Evolutionary conservation across 2,797 vertebrate genomes (phyloP), one percentile per base, ranked within the genome.

Genomic region (Arrhamphus sclerolepis): DNA sequence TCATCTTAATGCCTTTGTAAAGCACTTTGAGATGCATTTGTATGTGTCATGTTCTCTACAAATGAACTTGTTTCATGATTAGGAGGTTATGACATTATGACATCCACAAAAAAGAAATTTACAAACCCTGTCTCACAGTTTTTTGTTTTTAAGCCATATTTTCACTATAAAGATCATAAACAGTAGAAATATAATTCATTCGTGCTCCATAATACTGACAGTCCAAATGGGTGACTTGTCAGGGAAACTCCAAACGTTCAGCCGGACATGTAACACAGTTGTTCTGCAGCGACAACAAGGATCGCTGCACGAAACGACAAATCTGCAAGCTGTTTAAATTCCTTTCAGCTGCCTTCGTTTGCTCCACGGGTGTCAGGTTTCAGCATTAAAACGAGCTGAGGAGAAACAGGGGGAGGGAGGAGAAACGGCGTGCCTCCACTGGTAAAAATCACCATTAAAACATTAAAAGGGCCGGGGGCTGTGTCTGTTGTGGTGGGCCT

Each of bases 271-370:
- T 43, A 9, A 5, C 61, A 38, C 68, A 43, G 62, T 57, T 38
- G 73, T 57, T 49, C 46, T n/a, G 2, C 6, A 43, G 42, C 21
- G 20, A 58, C 44, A 54, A 22, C 14, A 3, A n/a, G 44, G 22
- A 7, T 39, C 4, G 0, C 46, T 9, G 42, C 0, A 44, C 29
- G 59, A 79, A 71, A 13, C 19, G n/a, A 63, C 66, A 34, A 73
- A 82, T 80, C 79, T 86, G 79, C 74, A 78, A 65, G 66, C 65
- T 59, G 65, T 83, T 82, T 76, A 65, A 87, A 87, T 84, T 88
- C 83, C 82, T 82, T 1, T n/a, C 51, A 3, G 59, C 50, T 73
- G 55, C 62, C 63, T 44, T 48, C 48, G 52, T 56, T 48, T 31
- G 49, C 66, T 76, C 57, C 70, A 34, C 74, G 42, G 52, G 84